phyloP scores from a whole-genome alignment of 2,888 invertebrate species.

The Erebia aethiops region DNA sequence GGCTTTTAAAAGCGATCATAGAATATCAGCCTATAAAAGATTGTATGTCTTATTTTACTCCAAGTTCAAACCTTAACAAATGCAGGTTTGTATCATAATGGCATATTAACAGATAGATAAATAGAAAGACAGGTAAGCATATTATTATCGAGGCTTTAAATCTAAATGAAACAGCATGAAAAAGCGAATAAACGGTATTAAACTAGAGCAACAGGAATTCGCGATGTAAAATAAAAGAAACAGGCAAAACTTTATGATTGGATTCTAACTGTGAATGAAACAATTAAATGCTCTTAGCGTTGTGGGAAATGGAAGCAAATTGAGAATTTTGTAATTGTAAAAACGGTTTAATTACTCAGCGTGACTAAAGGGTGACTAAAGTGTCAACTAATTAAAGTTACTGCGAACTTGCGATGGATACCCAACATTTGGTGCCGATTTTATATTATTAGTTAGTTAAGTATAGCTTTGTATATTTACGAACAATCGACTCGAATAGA shows the following conservation, averaged over 20 bases:
- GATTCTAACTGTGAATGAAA: conserved; percentile 22
- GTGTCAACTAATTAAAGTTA: conserved; percentile 19
- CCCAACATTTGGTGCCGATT: not conserved
- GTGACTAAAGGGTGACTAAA: conserved; percentile 15
- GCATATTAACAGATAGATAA: not conserved
- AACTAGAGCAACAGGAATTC: not conserved
- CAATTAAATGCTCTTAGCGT: conserved; percentile 1
- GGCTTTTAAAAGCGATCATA: too few relatives aligned
- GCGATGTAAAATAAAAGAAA: conserved; percentile 15
- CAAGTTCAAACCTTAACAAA: too few relatives aligned
- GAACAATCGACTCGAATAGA: too few relatives aligned
- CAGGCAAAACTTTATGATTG: conserved; percentile 14
- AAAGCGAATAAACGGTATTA: conserved; percentile 1
- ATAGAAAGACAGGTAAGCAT: conserved; percentile 1
- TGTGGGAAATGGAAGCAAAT: conserved; percentile 8
- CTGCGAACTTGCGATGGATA: conserved; percentile 3
- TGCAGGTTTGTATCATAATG: too few relatives aligned
- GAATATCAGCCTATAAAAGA: too few relatives aligned
- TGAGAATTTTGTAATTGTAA: conserved; percentile 5
- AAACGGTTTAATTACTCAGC: conserved; percentile 14
- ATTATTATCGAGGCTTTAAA: conserved; percentile 12
- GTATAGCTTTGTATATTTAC: too few relatives aligned
- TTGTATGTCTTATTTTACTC: too few relatives aligned
- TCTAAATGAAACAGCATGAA: conserved; percentile 8
- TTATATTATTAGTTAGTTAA: too few relatives aligned